phyloP scores from a whole-genome alignment of 2,888 invertebrate species.

The Drosophila fungiperda region DNA sequence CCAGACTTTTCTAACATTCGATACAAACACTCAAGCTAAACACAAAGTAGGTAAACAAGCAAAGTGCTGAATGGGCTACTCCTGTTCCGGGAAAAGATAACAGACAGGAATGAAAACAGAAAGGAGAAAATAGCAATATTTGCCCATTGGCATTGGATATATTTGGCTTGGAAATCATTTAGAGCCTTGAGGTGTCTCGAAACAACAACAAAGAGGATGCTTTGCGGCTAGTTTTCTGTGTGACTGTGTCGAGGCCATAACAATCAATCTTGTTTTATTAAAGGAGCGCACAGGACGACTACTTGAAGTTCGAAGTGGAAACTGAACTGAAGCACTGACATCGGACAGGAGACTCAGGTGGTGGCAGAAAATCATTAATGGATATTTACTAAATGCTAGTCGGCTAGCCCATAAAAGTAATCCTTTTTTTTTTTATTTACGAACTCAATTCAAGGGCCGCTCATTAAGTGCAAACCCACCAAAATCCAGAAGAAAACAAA shows the following conservation, averaged over 20 bases:
- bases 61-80: background rate
- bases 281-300: slow-evolving; percentile 28
- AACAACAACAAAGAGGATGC: slow-evolving; percentile 1
- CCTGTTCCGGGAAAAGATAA: background rate
- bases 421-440: slow-evolving; percentile 77
- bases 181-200: slow-evolving; percentile 32
- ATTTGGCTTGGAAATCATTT: slow-evolving; percentile 60
- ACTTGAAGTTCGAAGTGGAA: slow-evolving; percentile 31
- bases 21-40: background rate
- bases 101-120: slow-evolving; percentile 8
- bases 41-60: background rate
- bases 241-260: slow-evolving; percentile 44
- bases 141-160: slow-evolving; percentile 30
- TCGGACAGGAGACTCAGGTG: slow-evolving; percentile 43
- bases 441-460: slow-evolving; percentile 55
- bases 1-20: background rate
- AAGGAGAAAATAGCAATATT: slow-evolving; percentile 32
- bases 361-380: slow-evolving; percentile 60
- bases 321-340: slow-evolving; percentile 8
- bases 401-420: slow-evolving; percentile 44
- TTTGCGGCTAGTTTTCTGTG: slow-evolving; percentile 40
- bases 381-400: slow-evolving; percentile 42
- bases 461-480: slow-evolving; percentile 56
- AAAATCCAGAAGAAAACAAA: background rate
- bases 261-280: slow-evolving; percentile 76